Evolutionary conservation across 2,113 vertebrate genomes (phyloP).

Genomic region (Anguilla rostrata): DNA sequence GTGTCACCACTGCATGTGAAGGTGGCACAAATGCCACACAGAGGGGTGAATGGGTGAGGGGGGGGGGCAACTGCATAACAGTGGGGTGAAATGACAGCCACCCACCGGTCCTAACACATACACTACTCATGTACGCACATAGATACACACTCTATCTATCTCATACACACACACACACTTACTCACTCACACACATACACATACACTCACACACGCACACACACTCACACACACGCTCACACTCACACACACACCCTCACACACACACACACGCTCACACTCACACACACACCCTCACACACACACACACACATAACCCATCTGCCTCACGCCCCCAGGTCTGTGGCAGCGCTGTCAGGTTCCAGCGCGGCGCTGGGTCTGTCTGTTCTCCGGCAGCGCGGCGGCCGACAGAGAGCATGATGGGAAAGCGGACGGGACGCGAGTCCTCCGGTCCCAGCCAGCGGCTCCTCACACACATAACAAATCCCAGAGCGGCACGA

Average conservation of each 20-base stretch:
- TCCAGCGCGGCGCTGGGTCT: neutral
- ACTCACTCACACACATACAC: neutral
- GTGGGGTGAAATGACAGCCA: slow-evolving; percentile 19
- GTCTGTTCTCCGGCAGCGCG: neutral
- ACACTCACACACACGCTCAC: neutral
- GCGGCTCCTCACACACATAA: neutral
- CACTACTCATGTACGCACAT: neutral
- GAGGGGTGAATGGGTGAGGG: too few relatives aligned
- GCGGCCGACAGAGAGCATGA: neutral
- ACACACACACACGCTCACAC: too few relatives aligned
- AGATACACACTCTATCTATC: neutral
- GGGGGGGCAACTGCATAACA: slow-evolving; percentile 25
- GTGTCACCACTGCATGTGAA: slow-evolving; percentile 5
- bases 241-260: neutral
- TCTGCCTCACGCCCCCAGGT: too few relatives aligned
- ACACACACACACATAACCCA: too few relatives aligned
- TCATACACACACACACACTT: neutral
- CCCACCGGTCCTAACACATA: neutral
- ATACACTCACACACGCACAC: too few relatives aligned
- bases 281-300: neutral
- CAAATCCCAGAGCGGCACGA: neutral
- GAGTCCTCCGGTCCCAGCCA: neutral
- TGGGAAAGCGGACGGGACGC: neutral
- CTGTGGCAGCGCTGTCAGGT: neutral
- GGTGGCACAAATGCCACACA: slow-evolving; percentile 20